A percentile compares a stretch with the other conserved stretches of the same genome.
Conservation (phyloP, 2,888 invertebrate genomes). For the Apocheima hispidaria region DNA sequence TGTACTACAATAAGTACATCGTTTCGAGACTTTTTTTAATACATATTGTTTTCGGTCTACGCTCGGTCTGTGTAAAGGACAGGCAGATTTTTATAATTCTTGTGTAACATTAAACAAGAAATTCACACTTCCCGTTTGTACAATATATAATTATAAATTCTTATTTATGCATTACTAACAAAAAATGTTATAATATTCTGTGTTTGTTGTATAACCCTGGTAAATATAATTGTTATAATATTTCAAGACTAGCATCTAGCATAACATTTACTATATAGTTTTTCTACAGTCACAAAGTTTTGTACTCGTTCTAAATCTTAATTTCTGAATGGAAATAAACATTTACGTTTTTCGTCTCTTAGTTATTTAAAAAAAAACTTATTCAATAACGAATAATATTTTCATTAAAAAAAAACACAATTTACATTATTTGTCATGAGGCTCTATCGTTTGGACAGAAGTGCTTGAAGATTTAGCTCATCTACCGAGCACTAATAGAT, state of each 20-base stretch:
- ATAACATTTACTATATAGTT: constrained; percentile 16
- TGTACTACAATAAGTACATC: too few relatives aligned
- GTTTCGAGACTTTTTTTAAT: too few relatives aligned
- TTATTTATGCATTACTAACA: not conserved
- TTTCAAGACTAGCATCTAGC: constrained; percentile 8
- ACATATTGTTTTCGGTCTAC: too few relatives aligned
- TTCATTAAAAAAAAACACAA: not conserved
- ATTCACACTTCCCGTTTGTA: not conserved
- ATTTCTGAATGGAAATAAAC: too few relatives aligned
- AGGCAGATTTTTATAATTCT: not conserved
- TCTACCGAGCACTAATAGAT: constrained; percentile 8
- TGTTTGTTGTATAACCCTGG: not conserved
- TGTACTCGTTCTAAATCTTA: constrained; percentile 10
- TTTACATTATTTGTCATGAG: constrained; percentile 10
- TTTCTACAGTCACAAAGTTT: not conserved
- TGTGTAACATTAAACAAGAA: not conserved
- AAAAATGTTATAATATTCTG: not conserved
- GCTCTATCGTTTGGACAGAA: constrained; percentile 1
- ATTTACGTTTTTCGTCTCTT: not conserved
- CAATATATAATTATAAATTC: too few relatives aligned
- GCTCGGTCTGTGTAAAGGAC: constrained; percentile 3
- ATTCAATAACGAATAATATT: not conserved
- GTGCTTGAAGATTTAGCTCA: not conserved
- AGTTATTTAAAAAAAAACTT: not conserved
- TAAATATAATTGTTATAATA: constrained; percentile 8